These are phyloP conservation scores for Schizotus pectinicornis DNA, from an alignment of 2,888 invertebrate species.

Conservation along the genomic window DNA sequence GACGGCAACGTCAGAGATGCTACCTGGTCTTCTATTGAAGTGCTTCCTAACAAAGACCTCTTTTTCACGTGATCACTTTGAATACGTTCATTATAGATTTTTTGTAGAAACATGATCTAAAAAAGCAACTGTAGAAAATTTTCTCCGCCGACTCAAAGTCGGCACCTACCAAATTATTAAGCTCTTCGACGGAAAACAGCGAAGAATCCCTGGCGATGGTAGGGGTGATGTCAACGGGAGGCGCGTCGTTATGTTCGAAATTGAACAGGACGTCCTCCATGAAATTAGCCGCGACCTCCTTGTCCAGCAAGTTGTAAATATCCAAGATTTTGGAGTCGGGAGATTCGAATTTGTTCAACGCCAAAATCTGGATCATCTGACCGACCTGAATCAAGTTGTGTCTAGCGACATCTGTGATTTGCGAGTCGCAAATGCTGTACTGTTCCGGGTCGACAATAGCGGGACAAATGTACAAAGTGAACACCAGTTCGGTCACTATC, in stretches of 20 bases:
- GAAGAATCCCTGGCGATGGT: conserved; percentile 69
- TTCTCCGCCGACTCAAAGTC: neutral
- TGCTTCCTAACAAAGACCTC: conserved; percentile 26
- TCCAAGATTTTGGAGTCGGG: conserved; percentile 76
- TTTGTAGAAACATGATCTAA: conserved; percentile 61
- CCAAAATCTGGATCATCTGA: conserved; percentile 90
- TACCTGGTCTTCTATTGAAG: conserved; percentile 44
- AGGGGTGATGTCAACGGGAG: conserved; percentile 57
- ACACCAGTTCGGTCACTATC: conserved; percentile 90
- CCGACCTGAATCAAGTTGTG: conserved; percentile 92
- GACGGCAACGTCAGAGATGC: conserved; percentile 40
- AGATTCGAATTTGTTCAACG: conserved; percentile 81
- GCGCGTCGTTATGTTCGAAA: conserved; percentile 53
- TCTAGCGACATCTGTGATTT: conserved; percentile 87
- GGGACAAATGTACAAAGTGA: conserved; percentile 93
- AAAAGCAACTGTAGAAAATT: neutral
- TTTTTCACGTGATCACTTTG: conserved; percentile 40
- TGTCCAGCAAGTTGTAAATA: conserved; percentile 81
- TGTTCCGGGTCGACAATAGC: conserved; percentile 96
- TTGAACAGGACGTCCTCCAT: conserved; percentile 70
- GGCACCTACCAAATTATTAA: conserved; percentile 65
- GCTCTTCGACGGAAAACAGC: conserved; percentile 71
- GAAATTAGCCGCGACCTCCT: conserved; percentile 78
- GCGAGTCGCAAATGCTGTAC: conserved; percentile 91
- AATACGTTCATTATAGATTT: conserved; percentile 48